A percentile compares a stretch with the other conserved stretches of the same genome.
phyloP scores from a whole-genome alignment of 2,113 vertebrate genomes.

The Cepphus grylle region DNA sequence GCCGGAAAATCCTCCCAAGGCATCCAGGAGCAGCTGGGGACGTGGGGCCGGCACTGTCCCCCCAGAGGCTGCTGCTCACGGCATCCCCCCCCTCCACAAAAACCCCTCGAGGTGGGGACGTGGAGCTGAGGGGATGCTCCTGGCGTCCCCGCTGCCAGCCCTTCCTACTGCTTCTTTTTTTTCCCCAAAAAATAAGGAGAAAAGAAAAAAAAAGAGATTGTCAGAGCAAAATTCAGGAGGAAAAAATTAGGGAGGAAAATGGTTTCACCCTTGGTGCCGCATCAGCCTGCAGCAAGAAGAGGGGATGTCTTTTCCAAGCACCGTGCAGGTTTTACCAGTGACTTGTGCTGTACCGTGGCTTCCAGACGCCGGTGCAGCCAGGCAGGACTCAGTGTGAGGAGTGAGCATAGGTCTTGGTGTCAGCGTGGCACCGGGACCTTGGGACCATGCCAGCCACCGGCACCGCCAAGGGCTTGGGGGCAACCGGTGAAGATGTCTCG shows the following conservation, averaged over 20 bases:
- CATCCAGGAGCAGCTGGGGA: fast-evolving
- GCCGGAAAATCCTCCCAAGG: not conserved
- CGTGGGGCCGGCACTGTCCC: not conserved
- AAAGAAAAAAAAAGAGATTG: not conserved
- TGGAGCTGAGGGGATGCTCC: not conserved
- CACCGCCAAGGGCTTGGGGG: not conserved
- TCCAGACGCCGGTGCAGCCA: not conserved
- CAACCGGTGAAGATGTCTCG: not conserved
- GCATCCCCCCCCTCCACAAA: not conserved
- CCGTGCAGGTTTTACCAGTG: fast-evolving
- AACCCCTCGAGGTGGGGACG: fast-evolving
- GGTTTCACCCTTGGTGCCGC: not conserved
- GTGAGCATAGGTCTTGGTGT: fast-evolving
- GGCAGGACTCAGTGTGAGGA: fast-evolving
- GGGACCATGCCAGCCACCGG: fast-evolving
- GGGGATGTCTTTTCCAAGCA: not conserved
- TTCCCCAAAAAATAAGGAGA: too few relatives aligned
- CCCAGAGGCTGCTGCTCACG: not conserved
- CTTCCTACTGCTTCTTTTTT: not conserved
- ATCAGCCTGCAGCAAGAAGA: not conserved
- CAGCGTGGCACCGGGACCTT: fast-evolving
- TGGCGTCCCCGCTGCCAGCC: fast-evolving
- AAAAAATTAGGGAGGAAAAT: not conserved
- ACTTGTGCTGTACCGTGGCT: fast-evolving
- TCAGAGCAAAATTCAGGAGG: not conserved